Conservation (phyloP, 2,113 vertebrate species). For the Orientallactaga bullata region DNA sequence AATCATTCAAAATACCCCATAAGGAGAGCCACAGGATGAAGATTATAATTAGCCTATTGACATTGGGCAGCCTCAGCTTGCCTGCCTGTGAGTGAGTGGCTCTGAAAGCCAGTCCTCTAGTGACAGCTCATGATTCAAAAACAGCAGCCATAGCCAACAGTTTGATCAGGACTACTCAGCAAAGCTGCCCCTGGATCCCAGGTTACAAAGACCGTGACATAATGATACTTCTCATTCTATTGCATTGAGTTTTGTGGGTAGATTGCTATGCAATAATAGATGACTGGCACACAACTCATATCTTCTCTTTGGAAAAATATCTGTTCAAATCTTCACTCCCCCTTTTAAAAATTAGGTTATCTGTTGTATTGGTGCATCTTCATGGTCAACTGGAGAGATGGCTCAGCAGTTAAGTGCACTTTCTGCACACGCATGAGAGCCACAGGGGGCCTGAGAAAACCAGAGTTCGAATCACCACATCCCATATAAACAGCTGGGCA, state of each 20-base stretch:
- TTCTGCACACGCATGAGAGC: too few species aligned
- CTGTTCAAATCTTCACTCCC: not conserved
- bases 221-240: not conserved
- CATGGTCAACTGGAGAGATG: not conserved
- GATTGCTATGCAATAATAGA: not conserved
- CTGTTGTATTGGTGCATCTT: not conserved
- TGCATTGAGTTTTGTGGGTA: not conserved
- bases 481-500: too few species aligned
- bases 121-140: not conserved
- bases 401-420: too few species aligned
- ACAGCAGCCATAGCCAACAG: not conserved
- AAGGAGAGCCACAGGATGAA: not conserved
- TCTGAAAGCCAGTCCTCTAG: conserved; percentile 4
- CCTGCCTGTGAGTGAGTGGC: not conserved
- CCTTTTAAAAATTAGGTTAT: not conserved
- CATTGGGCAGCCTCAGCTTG: not conserved
- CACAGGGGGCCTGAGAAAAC: too few species aligned
- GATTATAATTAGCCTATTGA: not conserved
- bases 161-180: not conserved
- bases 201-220: not conserved
- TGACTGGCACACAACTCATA: not conserved
- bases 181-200: not conserved
- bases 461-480: too few species aligned
- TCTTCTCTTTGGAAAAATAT: conserved; percentile 11
- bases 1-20: not conserved